Conservation (phyloP, 2,113 vertebrate species). For the Thalassoma bifasciatum region DNA sequence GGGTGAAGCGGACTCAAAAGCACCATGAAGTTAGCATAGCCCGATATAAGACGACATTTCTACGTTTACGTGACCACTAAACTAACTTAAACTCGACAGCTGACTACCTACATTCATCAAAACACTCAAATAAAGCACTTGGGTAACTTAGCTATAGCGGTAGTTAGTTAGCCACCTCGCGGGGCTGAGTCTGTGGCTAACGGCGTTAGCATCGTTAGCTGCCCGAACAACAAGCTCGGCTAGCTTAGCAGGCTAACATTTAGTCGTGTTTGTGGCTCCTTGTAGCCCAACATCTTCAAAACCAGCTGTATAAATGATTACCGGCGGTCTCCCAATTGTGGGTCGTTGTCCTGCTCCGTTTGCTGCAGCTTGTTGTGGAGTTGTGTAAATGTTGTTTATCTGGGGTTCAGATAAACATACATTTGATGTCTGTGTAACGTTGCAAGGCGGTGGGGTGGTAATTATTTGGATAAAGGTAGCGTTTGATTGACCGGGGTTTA, state of each 20-base stretch:
- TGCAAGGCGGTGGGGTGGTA: slow-evolving; percentile 80
- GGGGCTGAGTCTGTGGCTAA: slow-evolving; percentile 68
- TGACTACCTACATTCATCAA: not conserved
- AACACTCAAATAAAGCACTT: slow-evolving; percentile 37
- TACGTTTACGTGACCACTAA: slow-evolving; percentile 3
- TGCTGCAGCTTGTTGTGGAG: slow-evolving; percentile 80
- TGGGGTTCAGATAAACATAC: slow-evolving; percentile 80
- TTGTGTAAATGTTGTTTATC: slow-evolving; percentile 81
- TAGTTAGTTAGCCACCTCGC: slow-evolving; percentile 72
- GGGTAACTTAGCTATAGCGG: slow-evolving; percentile 70
- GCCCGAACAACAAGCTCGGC: slow-evolving; percentile 79
- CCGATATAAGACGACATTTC: slow-evolving; percentile 12
- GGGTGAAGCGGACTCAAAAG: slow-evolving; percentile 69
- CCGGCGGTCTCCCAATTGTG: slow-evolving; percentile 81
- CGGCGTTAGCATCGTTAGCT: slow-evolving; percentile 73
- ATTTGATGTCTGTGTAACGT: slow-evolving; percentile 79
- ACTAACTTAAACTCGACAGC: slow-evolving; percentile 35
- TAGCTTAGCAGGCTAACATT: slow-evolving; percentile 78
- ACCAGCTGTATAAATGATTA: slow-evolving; percentile 61
- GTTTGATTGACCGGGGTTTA: slow-evolving; percentile 74
- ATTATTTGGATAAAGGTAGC: slow-evolving; percentile 82
- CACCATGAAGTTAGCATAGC: slow-evolving; percentile 71
- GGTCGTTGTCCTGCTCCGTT: slow-evolving; percentile 81
- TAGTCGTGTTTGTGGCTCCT: slow-evolving; percentile 47
- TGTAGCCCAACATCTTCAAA: slow-evolving; percentile 29